Evolutionary conservation across 2,888 invertebrate genomes (phyloP).

Genomic region (Hypomecis punctinalis): DNA sequence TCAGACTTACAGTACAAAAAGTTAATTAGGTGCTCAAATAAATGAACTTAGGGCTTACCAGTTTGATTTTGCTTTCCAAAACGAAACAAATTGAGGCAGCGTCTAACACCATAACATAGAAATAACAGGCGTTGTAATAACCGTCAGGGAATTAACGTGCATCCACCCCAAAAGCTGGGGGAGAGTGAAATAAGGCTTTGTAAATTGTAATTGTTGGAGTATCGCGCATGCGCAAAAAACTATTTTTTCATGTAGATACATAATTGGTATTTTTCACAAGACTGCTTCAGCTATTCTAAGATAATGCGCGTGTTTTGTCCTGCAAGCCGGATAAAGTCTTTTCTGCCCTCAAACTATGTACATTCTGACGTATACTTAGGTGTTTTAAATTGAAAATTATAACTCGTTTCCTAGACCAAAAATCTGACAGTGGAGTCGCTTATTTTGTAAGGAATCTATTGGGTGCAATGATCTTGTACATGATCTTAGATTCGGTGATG

Average conservation of each 20-base stretch:
- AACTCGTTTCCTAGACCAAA: no score
- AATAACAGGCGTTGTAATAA: background rate
- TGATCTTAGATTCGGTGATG: no score
- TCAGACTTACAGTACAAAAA: background rate
- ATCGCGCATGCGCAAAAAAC: conserved; percentile 33
- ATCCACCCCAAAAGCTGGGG: conserved; percentile 46
- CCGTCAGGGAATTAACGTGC: conserved; percentile 13
- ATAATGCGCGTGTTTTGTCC: no score
- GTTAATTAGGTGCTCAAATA: background rate
- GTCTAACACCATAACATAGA: no score
- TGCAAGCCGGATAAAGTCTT: no score
- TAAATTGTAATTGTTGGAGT: conserved; percentile 28
- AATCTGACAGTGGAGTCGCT: no score
- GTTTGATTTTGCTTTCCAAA: conserved; percentile 12
- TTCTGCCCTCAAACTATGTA: no score
- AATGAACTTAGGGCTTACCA: conserved; percentile 11
- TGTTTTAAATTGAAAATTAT: no score
- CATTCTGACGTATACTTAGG: no score
- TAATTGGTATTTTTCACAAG: background rate
- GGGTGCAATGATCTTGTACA: no score
- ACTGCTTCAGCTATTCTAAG: background rate
- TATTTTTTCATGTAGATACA: background rate
- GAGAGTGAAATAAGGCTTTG: conserved; percentile 51
- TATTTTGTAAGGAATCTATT: no score
- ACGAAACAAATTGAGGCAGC: background rate